Evolutionary conservation across 2,797 vertebrate genomes (phyloP).

Genomic region (Novumbra hubbsi): DNA sequence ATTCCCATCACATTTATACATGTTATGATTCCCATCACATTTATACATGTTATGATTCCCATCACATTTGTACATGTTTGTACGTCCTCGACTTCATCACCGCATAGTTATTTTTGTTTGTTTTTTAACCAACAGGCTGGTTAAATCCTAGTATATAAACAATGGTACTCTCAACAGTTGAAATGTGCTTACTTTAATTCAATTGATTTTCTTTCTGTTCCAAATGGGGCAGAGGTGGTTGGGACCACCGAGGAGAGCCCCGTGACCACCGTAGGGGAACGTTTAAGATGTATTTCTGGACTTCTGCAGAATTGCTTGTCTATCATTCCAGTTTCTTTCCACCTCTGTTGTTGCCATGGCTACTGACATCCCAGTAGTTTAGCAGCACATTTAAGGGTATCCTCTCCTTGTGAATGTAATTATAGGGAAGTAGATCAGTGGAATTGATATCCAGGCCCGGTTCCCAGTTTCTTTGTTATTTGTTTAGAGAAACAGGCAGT

Average conservation of each 20-base stretch:
- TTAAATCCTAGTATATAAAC: not conserved
- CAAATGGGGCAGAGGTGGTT: constrained; percentile 25
- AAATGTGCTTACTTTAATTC: not conserved
- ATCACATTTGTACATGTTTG: no score
- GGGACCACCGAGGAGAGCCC: constrained; percentile 22
- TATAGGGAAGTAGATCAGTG: constrained; percentile 61
- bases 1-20: no score
- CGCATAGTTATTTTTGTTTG: no score
- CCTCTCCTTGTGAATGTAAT: constrained; percentile 70
- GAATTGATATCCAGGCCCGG: constrained; percentile 54
- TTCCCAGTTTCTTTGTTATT: constrained; percentile 35
- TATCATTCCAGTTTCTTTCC: constrained; percentile 19
- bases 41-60: no score
- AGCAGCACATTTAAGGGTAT: constrained; percentile 65
- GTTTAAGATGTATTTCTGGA: constrained; percentile 46
- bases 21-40: no score
- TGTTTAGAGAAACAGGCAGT: constrained; percentile 18
- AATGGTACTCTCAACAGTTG: not conserved
- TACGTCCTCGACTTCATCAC: no score
- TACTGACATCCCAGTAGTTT: constrained; percentile 64
- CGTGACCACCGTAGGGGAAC: constrained; percentile 29
- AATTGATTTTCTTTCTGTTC: constrained; percentile 15
- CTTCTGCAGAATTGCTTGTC: constrained; percentile 59
- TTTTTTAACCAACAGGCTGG: no score
- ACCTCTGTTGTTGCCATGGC: constrained; percentile 68